phyloP scores from a whole-genome alignment of 2,113 vertebrate genomes.

The Eptesicus fuscus region DNA sequence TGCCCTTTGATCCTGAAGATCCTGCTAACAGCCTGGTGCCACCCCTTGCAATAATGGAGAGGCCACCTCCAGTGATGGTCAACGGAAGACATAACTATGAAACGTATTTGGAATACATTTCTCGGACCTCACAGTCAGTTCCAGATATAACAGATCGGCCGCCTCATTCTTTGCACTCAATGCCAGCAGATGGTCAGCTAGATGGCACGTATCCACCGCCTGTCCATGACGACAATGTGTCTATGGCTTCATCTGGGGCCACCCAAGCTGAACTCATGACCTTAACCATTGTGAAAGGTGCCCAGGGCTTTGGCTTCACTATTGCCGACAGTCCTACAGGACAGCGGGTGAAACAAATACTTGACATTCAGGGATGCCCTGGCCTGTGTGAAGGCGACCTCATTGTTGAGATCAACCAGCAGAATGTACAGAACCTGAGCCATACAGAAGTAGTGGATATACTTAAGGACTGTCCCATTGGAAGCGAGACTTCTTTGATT shows the following conservation, averaged over 20 bases:
- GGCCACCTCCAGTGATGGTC: slow-evolving; percentile 90
- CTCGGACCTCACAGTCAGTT: slow-evolving; percentile 93
- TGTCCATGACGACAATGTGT: slow-evolving; percentile 95
- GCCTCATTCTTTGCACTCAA: slow-evolving; percentile 87
- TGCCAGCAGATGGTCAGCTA: slow-evolving; percentile 92
- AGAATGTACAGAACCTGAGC: slow-evolving; percentile 92
- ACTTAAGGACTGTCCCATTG: slow-evolving; percentile 95
- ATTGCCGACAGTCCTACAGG: slow-evolving; percentile 96
- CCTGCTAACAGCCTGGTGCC: slow-evolving; percentile 91
- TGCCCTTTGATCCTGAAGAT: slow-evolving; percentile 97
- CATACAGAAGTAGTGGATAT: slow-evolving; percentile 99
- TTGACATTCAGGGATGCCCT: slow-evolving; percentile 97
- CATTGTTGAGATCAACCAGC: slow-evolving; percentile 98
- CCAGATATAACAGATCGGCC: slow-evolving; percentile 90
- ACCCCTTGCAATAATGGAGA: slow-evolving; percentile 95
- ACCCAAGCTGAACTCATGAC: slow-evolving; percentile 96
- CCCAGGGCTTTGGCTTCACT: slow-evolving; percentile 98
- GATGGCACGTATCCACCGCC: slow-evolving; percentile 94
- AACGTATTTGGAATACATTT: slow-evolving; percentile 97
- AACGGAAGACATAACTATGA: slow-evolving; percentile 97
- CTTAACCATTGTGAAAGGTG: slow-evolving; percentile 97
- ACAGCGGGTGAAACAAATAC: slow-evolving; percentile 97
- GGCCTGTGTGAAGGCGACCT: slow-evolving; percentile 97
- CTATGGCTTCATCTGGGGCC: slow-evolving; percentile 96
- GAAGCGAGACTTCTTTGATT: slow-evolving; percentile 92